Evolutionary conservation across 2,888 invertebrate genomes (phyloP).

Genomic region (Elysia crispata): DNA sequence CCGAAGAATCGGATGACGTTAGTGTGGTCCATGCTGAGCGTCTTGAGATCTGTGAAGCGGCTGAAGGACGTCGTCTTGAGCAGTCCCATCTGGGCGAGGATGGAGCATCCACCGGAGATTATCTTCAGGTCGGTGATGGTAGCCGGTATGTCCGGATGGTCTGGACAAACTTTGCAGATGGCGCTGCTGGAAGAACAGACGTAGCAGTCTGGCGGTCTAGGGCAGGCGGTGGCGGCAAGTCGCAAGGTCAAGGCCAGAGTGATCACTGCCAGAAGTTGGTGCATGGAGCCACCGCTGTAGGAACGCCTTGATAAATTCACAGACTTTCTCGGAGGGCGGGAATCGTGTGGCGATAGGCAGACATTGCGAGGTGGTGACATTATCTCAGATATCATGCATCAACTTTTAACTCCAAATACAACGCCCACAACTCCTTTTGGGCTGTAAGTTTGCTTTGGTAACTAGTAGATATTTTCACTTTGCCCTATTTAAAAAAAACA

Average conservation of each 20-base stretch:
- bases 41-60: neutral
- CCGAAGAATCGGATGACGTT: constrained; percentile 4
- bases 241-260: neutral
- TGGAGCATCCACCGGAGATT: neutral
- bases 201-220: neutral
- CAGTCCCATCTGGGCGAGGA: neutral
- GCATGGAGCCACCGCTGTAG: neutral
- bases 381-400: too few species aligned
- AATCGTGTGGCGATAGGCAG: too few species aligned
- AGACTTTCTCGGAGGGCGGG: too few species aligned
- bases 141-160: constrained; percentile 6
- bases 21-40: neutral
- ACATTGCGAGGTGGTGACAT: too few species aligned
- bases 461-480: too few species aligned
- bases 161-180: constrained; percentile 21
- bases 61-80: neutral
- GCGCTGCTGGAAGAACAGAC: neutral
- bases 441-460: too few species aligned
- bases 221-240: neutral
- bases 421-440: too few species aligned
- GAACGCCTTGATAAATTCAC: neutral
- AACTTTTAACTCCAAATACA: too few species aligned
- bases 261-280: neutral
- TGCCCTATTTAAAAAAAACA: too few species aligned
- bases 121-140: constrained; percentile 1